Evolutionary conservation across 2,113 vertebrate genomes (phyloP).

Genomic region (Seriola quinqueradiata): DNA sequence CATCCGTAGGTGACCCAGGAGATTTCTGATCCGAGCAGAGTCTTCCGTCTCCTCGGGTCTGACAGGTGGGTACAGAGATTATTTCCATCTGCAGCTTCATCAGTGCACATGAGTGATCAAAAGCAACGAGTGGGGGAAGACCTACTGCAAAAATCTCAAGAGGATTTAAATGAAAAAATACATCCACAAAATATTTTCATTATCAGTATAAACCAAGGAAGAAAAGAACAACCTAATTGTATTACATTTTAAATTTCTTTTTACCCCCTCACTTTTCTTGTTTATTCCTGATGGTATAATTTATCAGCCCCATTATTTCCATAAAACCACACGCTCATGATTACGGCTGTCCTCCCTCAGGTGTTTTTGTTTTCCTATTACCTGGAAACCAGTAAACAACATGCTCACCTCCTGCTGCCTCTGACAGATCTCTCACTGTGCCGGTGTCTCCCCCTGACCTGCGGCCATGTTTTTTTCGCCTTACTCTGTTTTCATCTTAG

Average conservation of each 20-base stretch:
- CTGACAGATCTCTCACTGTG: neutral
- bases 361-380: slow-evolving; percentile 44
- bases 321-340: neutral
- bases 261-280: too few species aligned
- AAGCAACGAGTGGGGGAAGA: neutral
- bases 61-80: slow-evolving; percentile 90
- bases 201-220: too few species aligned
- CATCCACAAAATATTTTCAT: neutral
- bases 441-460: neutral
- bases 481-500: neutral
- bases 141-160: neutral
- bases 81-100: neutral
- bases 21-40: slow-evolving; percentile 96
- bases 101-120: neutral
- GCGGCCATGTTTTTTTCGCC: neutral
- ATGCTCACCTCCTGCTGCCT: neutral
- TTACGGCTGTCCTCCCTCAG: slow-evolving; percentile 26
- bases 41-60: slow-evolving; percentile 95
- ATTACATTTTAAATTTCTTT: neutral
- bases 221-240: neutral
- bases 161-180: neutral
- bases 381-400: slow-evolving; percentile 61
- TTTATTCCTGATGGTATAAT: neutral
- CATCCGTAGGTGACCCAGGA: slow-evolving; percentile 93
- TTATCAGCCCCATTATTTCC: slow-evolving; percentile 4